Conservation (phyloP, 53 echinoderm and acorn worm genomes). For the Luidia sarsii region DNA sequence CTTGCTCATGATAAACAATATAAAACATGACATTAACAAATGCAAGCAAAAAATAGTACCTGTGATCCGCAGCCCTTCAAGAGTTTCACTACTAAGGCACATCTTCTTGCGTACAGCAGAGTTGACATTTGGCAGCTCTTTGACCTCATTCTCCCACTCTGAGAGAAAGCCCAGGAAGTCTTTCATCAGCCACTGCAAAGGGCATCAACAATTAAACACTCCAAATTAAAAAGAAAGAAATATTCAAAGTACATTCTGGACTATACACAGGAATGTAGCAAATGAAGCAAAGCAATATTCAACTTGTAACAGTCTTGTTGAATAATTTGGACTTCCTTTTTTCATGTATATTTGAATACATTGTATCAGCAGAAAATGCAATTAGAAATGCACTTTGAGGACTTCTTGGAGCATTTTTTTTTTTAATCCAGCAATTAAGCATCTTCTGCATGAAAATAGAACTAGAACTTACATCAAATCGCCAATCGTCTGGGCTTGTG, state of each 20-base stretch:
- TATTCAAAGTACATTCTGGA: too few relatives aligned
- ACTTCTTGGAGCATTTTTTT: not conserved
- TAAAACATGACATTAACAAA: too few relatives aligned
- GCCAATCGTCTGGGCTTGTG: conserved; percentile 13
- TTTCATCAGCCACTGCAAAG: conserved; percentile 45
- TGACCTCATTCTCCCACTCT: conserved; percentile 56
- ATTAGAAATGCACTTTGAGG: not conserved
- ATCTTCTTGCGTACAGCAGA: not conserved
- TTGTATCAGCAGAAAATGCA: too few relatives aligned
- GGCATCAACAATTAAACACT: not conserved
- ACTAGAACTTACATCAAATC: conserved; percentile 30
- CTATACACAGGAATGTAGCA: too few relatives aligned
- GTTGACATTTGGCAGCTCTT: conserved; percentile 8
- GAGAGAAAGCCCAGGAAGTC: conserved; percentile 47
- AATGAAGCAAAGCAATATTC: too few relatives aligned
- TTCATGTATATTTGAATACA: too few relatives aligned
- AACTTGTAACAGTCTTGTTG: too few relatives aligned
- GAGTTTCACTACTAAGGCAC: conserved; percentile 50
- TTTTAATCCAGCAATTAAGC: too few relatives aligned
- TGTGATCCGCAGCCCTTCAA: conserved; percentile 50
- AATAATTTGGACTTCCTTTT: too few relatives aligned
- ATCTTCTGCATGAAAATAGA: not conserved
- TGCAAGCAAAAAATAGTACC: conserved; percentile 20
- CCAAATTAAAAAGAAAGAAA: too few relatives aligned
- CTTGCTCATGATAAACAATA: too few relatives aligned